A percentile compares a stretch with the other conserved stretches of the same genome.
phyloP scores from a whole-genome alignment of 2,113 vertebrate genomes.

The Peromyscus polionotus region DNA sequence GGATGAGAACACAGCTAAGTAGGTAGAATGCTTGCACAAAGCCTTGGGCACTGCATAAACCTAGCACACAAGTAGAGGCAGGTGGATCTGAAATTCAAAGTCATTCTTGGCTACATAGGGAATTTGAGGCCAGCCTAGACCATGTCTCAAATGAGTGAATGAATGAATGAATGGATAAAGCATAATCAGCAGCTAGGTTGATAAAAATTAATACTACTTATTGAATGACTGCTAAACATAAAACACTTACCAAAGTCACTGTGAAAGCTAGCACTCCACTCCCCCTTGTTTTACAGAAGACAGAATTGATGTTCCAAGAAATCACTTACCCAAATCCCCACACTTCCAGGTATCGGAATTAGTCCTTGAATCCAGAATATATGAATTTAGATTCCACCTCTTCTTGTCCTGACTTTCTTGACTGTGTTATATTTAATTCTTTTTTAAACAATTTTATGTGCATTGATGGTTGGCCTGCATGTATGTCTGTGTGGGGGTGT shows the following conservation, averaged over 20 bases:
- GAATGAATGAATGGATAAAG: neutral
- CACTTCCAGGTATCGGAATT: neutral
- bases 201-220: constrained; percentile 13
- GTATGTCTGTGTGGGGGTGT: neutral
- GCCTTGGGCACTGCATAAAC: neutral
- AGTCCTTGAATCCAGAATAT: neutral
- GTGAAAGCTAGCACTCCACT: neutral
- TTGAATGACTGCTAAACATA: neutral
- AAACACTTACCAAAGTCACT: neutral
- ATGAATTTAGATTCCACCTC: neutral
- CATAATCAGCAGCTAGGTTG: neutral
- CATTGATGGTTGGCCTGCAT: neutral
- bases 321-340: neutral
- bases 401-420: neutral
- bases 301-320: neutral
- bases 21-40: neutral
- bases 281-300: neutral
- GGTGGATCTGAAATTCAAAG: neutral
- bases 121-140: neutral
- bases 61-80: neutral
- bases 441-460: no score
- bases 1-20: neutral
- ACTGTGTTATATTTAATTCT: neutral
- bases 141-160: neutral
- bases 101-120: no score